phyloP scores from a whole-genome alignment of 2,797 vertebrate species.

The Malacoctenus gilli region DNA sequence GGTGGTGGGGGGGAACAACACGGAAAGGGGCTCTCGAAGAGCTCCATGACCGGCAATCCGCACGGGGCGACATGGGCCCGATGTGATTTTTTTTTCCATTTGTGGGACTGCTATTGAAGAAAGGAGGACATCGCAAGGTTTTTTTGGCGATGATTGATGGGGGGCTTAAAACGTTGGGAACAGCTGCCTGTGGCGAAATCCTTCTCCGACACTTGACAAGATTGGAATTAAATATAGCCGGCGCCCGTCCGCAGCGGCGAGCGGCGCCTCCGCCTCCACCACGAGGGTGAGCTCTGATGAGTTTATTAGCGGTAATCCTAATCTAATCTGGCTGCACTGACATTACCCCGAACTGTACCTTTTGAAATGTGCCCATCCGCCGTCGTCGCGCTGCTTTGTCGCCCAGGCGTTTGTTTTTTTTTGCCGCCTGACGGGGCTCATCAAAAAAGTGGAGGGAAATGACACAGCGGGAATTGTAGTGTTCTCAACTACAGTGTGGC shows the following conservation, averaged over 20 bases:
- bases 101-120: conserved; percentile 30
- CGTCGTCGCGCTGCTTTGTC: conserved; percentile 1
- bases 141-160: conserved; percentile 43
- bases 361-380: background rate
- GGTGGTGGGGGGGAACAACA: conserved; percentile 47
- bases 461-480: background rate
- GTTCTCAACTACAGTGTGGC: background rate
- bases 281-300: conserved; percentile 2
- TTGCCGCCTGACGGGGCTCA: conserved; percentile 1
- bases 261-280: conserved; percentile 13
- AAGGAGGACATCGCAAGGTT: conserved; percentile 22
- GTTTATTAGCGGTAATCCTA: conserved; percentile 22
- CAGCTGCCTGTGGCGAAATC: conserved; percentile 49
- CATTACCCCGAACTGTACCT: background rate
- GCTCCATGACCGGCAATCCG: conserved; percentile 44
- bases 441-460: conserved; percentile 1
- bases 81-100: conserved; percentile 46
- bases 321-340: conserved; percentile 24
- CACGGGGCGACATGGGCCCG: conserved; percentile 35
- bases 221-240: conserved; percentile 55
- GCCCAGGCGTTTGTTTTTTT: no score
- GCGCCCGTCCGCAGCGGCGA: conserved; percentile 32
- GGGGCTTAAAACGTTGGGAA: conserved; percentile 35
- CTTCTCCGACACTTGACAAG: conserved; percentile 44
- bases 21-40: conserved; percentile 26